These are phyloP conservation scores for Arnoldichthys spilopterus DNA, from an alignment of 2,797 vertebrate species.

Conservation along the genomic window DNA sequence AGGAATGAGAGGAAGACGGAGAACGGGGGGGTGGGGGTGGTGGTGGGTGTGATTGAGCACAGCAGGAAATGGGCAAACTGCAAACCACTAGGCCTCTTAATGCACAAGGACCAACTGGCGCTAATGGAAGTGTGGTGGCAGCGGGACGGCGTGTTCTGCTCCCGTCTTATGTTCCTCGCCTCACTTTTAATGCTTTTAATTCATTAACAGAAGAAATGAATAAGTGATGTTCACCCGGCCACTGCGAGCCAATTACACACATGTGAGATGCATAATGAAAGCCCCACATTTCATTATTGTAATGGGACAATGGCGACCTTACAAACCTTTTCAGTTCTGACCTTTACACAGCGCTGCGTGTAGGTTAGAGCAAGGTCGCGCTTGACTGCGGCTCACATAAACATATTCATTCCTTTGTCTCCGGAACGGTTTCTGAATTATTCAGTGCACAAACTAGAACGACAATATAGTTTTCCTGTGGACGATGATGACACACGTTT, in stretches of 20 bases:
- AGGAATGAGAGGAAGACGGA: not conserved
- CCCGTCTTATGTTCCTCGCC: not conserved
- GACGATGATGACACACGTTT: not conserved
- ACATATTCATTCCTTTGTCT: constrained; percentile 6
- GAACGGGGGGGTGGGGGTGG: no score
- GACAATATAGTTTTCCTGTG: not conserved
- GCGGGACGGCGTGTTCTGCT: not conserved
- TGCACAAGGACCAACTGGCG: constrained; percentile 9
- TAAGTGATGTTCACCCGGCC: not conserved
- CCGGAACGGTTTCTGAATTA: not conserved
- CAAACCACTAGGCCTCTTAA: constrained; percentile 2
- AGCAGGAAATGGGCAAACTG: not conserved
- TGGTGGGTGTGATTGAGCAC: not conserved
- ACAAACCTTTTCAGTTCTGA: not conserved
- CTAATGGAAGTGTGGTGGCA: not conserved
- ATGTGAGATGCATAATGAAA: constrained; percentile 3
- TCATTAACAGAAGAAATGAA: constrained; percentile 28
- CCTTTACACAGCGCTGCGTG: not conserved
- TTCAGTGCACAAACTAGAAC: not conserved
- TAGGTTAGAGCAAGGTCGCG: not conserved
- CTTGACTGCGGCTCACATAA: not conserved
- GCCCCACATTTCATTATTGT: not conserved
- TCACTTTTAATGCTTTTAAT: constrained; percentile 15
- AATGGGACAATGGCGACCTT: constrained; percentile 4
- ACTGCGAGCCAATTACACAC: not conserved